phyloP scores from a whole-genome alignment of 2,113 vertebrate species.

The Cebus imitator region DNA sequence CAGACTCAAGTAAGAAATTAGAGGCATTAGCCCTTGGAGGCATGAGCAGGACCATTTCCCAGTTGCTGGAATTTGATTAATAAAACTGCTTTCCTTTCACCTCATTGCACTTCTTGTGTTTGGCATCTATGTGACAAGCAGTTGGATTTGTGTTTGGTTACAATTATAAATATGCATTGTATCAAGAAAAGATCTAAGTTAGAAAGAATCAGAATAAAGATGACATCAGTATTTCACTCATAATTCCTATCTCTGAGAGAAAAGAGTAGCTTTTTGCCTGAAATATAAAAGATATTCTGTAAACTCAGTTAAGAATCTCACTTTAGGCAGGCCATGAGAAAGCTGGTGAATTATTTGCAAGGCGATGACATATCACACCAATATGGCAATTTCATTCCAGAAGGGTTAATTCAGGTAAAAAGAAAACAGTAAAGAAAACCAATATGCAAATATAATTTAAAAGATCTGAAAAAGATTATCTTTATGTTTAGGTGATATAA shows the following conservation, averaged over 20 bases:
- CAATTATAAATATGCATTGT: not conserved
- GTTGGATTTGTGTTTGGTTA: too few relatives aligned
- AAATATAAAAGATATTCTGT: not conserved
- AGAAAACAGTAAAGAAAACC: not conserved
- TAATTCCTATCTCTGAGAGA: not conserved
- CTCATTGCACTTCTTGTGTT: too few relatives aligned
- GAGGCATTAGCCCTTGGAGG: too few relatives aligned
- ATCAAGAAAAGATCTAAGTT: not conserved
- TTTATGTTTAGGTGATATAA: not conserved
- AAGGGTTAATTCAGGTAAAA: not conserved
- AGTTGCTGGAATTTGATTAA: too few relatives aligned
- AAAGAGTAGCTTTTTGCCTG: not conserved
- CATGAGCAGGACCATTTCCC: too few relatives aligned
- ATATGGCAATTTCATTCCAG: not conserved
- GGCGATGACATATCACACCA: not conserved
- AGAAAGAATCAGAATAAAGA: not conserved
- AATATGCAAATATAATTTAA: not conserved
- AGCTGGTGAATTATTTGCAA: not conserved
- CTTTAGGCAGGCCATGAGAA: not conserved
- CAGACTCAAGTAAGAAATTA: too few relatives aligned
- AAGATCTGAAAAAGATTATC: not conserved
- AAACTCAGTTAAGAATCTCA: not conserved
- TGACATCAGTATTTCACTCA: not conserved
- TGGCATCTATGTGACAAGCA: too few relatives aligned
- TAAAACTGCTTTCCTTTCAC: too few relatives aligned